Evolutionary conservation across 30 jellyfish, hydroid and myxozoan species (phyloP).

Genomic region (Hydractinia symbiolongicarpus): DNA sequence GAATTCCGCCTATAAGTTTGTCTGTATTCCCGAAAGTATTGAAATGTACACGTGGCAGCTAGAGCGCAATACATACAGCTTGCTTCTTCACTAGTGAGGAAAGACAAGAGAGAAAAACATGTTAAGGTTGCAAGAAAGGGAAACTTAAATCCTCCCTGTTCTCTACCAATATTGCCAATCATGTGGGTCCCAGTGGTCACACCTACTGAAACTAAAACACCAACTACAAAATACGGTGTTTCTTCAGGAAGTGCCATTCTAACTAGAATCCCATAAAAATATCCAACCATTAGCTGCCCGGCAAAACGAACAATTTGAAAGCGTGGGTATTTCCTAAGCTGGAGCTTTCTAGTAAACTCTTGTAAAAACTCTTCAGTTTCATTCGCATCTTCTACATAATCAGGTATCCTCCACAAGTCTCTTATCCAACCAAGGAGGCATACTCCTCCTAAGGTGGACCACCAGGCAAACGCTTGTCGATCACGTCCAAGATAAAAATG

Average conservation of each 20-base stretch:
- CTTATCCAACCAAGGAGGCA: constrained; percentile 88
- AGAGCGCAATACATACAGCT: constrained; percentile 88
- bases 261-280: constrained; percentile 75
- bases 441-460: constrained; percentile 96
- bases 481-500: constrained; percentile 95
- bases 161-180: constrained; percentile 91
- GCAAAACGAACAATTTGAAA: constrained; percentile 69
- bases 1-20: constrained; percentile 35
- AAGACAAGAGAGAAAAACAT: constrained; percentile 27
- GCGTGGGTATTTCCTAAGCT: constrained; percentile 60
- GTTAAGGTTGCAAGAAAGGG: constrained; percentile 57
- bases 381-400: constrained; percentile 94
- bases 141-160: constrained; percentile 54
- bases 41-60: constrained; percentile 64
- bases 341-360: constrained; percentile 49
- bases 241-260: constrained; percentile 84
- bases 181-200: constrained; percentile 78
- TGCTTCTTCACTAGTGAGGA: constrained; percentile 54
- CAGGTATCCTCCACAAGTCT: constrained; percentile 97
- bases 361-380: constrained; percentile 55
- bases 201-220: constrained; percentile 63
- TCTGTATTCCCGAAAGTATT: constrained; percentile 65
- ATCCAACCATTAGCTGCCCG: constrained; percentile 88
- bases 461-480: constrained; percentile 87
- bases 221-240: constrained; percentile 46